phyloP scores from a whole-genome alignment of 2,888 invertebrate genomes.

The Leuctra nigra region DNA sequence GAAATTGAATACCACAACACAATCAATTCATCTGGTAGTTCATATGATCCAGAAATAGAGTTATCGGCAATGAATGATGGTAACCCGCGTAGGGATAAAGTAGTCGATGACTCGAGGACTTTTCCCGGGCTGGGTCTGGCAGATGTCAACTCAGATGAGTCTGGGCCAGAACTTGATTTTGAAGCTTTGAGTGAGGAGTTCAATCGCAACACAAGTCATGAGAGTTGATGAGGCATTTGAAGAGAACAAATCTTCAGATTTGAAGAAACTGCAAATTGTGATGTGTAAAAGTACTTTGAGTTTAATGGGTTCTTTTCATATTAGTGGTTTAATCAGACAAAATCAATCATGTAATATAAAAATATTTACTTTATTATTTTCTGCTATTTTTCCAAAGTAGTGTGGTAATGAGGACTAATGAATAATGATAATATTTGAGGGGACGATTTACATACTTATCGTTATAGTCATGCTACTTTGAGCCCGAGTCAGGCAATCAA shows the following conservation, averaged over 20 bases:
- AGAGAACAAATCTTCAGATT: too few species aligned
- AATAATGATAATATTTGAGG: too few species aligned
- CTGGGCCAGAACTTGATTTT: conserved; percentile 37
- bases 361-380: too few species aligned
- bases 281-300: too few species aligned
- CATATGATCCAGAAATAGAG: conserved; percentile 22
- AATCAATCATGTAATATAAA: neutral
- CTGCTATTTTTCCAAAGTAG: too few species aligned
- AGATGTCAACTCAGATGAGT: conserved; percentile 26
- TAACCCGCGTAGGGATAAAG: neutral
- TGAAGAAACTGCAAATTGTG: too few species aligned
- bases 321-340: neutral
- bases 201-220: conserved; percentile 36
- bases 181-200: conserved; percentile 39
- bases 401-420: too few species aligned
- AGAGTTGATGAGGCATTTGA: conserved; percentile 15
- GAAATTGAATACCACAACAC: neutral
- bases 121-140: conserved; percentile 20
- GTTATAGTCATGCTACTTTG: too few species aligned
- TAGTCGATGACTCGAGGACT: neutral
- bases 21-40: neutral
- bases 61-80: conserved; percentile 23
- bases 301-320: neutral
- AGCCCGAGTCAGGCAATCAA: too few species aligned
- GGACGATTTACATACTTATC: too few species aligned